Conservation (phyloP, 2,888 invertebrate species). For the Acanthosepion esculentum region DNA sequence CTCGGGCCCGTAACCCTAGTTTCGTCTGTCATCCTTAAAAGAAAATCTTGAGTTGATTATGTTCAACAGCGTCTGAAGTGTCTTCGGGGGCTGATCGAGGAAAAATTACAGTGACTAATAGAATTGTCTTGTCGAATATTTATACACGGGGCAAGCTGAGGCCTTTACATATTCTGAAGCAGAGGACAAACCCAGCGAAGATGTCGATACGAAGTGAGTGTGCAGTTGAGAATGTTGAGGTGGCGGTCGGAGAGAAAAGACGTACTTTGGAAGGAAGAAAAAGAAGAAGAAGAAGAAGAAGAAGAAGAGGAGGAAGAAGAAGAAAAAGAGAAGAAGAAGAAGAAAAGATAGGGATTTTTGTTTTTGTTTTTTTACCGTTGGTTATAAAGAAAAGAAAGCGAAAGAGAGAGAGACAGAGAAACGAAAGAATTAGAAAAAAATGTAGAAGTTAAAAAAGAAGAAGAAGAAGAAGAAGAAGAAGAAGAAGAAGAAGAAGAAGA, state of each 20-base stretch:
- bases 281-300: background rate
- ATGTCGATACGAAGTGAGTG: background rate
- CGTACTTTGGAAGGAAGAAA: background rate
- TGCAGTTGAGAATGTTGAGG: background rate
- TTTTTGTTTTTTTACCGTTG: no score
- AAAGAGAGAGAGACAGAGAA: background rate
- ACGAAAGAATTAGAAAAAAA: background rate
- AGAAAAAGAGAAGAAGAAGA: background rate
- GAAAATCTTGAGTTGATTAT: background rate
- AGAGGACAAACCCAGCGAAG: background rate
- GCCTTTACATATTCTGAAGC: background rate
- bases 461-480: background rate
- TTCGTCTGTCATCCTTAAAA: background rate
- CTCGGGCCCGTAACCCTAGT: background rate
- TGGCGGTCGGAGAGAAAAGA: background rate
- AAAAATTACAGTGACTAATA: constrained; percentile 40
- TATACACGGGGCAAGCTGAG: constrained; percentile 24
- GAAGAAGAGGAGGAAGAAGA: background rate
- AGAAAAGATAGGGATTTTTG: background rate
- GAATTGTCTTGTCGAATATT: constrained; percentile 39
- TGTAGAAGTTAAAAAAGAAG: background rate
- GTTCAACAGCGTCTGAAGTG: background rate
- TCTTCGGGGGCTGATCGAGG: background rate
- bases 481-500: background rate
- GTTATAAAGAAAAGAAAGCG: background rate